Percentiles rank a stretch among this genome's conserved stretches.
Conservation (phyloP, 2,888 invertebrate species). For the Anticlea derivata region DNA sequence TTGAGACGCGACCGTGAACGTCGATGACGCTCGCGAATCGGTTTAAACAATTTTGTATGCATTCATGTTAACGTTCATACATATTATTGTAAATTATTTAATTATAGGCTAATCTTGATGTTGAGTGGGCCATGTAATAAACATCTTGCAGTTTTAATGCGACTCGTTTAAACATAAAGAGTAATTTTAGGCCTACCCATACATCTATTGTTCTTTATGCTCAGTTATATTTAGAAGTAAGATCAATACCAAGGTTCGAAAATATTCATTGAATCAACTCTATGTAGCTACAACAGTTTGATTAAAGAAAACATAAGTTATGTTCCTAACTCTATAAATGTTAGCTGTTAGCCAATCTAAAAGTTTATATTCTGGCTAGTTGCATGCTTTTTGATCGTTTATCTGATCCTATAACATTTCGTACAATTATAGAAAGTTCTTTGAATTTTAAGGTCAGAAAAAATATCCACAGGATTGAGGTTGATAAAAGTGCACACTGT, state of each 20-base stretch:
- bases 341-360: background rate
- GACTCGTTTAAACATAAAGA: slow-evolving; percentile 40
- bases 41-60: slow-evolving; percentile 62
- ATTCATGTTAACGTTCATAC: slow-evolving; percentile 71
- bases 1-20: slow-evolving; percentile 44
- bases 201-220: slow-evolving; percentile 73
- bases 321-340: no score
- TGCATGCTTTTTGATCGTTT: background rate
- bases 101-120: slow-evolving; percentile 58
- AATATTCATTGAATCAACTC: slow-evolving; percentile 10
- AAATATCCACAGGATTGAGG: slow-evolving; percentile 1
- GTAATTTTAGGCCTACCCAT: slow-evolving; percentile 54
- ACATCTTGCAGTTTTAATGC: slow-evolving; percentile 48
- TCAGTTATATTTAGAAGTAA: slow-evolving; percentile 77
- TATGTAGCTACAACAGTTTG: slow-evolving; percentile 1
- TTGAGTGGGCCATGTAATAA: slow-evolving; percentile 52
- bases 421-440: background rate
- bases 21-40: slow-evolving; percentile 37
- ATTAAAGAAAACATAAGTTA: background rate
- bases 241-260: slow-evolving; percentile 23
- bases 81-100: slow-evolving; percentile 77
- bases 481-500: no score
- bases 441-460: background rate
- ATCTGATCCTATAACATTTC: background rate
- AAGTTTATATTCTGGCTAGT: background rate